Conservation (phyloP, 2,797 vertebrate genomes). For the Pitangus sulphuratus region DNA sequence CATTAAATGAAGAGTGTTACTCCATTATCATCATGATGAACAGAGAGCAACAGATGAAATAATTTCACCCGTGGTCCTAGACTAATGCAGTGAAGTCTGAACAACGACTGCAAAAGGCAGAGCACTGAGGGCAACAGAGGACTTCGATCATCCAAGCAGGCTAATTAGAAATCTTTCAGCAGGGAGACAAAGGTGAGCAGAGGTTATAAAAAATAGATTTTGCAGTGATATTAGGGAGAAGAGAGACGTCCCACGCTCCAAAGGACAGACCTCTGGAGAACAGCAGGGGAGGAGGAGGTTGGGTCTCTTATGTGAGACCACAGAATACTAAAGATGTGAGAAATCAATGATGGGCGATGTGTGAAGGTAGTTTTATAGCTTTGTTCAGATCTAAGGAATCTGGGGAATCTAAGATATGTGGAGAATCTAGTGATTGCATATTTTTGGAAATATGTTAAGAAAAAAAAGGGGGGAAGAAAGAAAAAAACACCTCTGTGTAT, state of each 20-base stretch:
- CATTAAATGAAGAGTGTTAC: not conserved
- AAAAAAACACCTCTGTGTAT: fast-evolving
- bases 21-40: not conserved
- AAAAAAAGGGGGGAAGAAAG: fast-evolving
- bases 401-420: not conserved
- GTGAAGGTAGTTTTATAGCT: not conserved
- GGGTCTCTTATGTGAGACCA: not conserved
- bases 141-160: not conserved
- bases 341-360: not conserved
- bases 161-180: conserved; percentile 39
- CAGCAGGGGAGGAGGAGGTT: not conserved
- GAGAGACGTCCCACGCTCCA: not conserved
- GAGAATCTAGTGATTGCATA: not conserved
- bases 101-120: not conserved
- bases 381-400: not conserved
- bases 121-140: not conserved
- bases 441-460: not conserved
- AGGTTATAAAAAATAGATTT: conserved; percentile 15
- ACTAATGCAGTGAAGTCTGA: not conserved
- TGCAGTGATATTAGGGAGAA: not conserved
- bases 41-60: conserved; percentile 6
- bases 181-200: not conserved
- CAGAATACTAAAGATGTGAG: not conserved
- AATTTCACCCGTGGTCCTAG: not conserved
- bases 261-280: not conserved